Conservation (phyloP, 1,140 invertebrate species). For the Riptortus pedestris region DNA sequence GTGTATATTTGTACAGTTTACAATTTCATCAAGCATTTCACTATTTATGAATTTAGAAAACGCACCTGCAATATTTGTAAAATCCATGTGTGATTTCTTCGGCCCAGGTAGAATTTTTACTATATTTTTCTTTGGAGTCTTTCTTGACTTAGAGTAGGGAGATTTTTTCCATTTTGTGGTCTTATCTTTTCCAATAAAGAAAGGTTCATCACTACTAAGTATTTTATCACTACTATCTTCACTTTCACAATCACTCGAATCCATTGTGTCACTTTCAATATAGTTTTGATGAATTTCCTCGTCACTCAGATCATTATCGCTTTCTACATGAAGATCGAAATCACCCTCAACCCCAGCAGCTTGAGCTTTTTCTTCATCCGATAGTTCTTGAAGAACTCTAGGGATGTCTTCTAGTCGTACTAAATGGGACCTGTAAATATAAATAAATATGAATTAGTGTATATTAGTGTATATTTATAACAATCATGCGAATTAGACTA, state of each 20-base stretch:
- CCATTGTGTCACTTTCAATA: neutral
- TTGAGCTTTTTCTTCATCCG: neutral
- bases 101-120: neutral
- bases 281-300: neutral
- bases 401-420: neutral
- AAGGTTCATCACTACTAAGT: neutral
- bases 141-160: neutral
- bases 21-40: neutral
- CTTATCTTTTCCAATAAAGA: neutral
- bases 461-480: neutral
- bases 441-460: neutral
- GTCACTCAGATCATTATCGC: neutral
- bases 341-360: neutral
- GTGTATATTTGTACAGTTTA: neutral
- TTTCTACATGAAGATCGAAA: neutral
- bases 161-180: constrained; percentile 1
- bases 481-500: neutral
- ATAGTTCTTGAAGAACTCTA: neutral
- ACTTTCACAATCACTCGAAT: constrained; percentile 2
- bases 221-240: no score
- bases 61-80: neutral
- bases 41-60: constrained; percentile 2
- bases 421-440: neutral
- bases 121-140: constrained; percentile 5
- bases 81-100: neutral